A percentile compares a stretch with the other conserved stretches of the same genome.
Evolutionary conservation across 2,113 vertebrate species (phyloP).

Genomic region (Neomonachus schauinslandi): DNA sequence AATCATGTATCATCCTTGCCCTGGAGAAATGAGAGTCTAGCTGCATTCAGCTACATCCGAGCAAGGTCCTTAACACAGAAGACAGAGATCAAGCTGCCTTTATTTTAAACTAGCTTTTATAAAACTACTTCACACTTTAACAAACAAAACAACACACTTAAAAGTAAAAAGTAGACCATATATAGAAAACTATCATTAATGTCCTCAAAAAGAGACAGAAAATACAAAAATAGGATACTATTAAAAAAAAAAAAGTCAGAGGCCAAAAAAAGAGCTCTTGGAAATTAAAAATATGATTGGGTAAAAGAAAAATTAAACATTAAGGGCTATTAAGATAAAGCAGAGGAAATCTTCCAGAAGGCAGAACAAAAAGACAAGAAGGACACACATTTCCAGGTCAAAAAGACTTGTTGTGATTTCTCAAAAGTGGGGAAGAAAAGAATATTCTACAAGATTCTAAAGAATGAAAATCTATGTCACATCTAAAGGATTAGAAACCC

Average conservation of each 20-base stretch:
- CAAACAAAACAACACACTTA: background rate
- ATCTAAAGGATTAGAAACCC: constrained; percentile 2
- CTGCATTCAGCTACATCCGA: background rate
- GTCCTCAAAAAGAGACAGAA: background rate
- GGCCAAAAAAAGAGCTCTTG: background rate
- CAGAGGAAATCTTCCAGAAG: background rate
- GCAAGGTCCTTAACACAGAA: background rate
- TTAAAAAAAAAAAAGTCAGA: background rate
- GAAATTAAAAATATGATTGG: constrained; percentile 6
- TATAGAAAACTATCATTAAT: background rate
- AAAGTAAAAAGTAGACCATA: background rate
- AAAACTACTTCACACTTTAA: background rate
- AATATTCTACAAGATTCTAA: constrained; percentile 34
- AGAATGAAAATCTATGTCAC: background rate
- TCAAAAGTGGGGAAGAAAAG: background rate
- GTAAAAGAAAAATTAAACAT: constrained; percentile 36
- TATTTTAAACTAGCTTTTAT: too few relatives aligned
- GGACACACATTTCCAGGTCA: background rate
- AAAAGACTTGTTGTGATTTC: constrained; percentile 11
- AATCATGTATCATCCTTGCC: background rate
- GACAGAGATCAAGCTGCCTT: background rate
- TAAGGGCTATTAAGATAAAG: background rate
- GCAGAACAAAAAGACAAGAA: background rate
- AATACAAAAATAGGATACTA: background rate
- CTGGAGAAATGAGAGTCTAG: background rate